Percentiles rank a stretch among this genome's conserved stretches.
Evolutionary conservation across 2,113 vertebrate genomes (phyloP).

Genomic region (Eulemur rufifrons): DNA sequence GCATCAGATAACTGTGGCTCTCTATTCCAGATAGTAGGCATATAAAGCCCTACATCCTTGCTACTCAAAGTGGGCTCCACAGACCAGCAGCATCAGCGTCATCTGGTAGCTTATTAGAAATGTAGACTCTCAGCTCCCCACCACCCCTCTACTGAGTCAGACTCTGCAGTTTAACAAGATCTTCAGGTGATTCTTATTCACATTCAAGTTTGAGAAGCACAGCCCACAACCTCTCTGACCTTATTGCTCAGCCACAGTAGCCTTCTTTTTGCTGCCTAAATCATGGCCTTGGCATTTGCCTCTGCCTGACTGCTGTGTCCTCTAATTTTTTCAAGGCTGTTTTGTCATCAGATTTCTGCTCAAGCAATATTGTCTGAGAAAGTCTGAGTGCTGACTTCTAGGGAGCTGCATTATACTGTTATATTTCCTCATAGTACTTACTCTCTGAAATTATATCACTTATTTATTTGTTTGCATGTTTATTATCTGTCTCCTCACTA

Average conservation of each 20-base stretch:
- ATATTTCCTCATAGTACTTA: background rate
- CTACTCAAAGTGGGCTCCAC: background rate
- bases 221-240: background rate
- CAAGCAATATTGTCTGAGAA: background rate
- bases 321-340: background rate
- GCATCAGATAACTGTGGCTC: background rate
- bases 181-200: background rate
- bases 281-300: background rate
- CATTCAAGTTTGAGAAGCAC: background rate
- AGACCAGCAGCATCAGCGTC: background rate
- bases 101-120: background rate
- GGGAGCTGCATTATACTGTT: background rate
- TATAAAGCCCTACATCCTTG: background rate
- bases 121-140: background rate
- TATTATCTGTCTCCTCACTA: background rate
- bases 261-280: background rate
- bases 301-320: background rate
- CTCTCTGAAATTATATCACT: background rate
- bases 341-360: background rate
- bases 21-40: background rate
- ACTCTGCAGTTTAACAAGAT: background rate
- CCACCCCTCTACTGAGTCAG: background rate
- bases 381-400: background rate
- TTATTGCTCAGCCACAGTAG: rapidly evolving
- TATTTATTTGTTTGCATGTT: background rate